A percentile compares a stretch with the other conserved stretches of the same genome.
Conservation (phyloP, 1,140 invertebrate genomes). For the Tribolium castaneum region DNA sequence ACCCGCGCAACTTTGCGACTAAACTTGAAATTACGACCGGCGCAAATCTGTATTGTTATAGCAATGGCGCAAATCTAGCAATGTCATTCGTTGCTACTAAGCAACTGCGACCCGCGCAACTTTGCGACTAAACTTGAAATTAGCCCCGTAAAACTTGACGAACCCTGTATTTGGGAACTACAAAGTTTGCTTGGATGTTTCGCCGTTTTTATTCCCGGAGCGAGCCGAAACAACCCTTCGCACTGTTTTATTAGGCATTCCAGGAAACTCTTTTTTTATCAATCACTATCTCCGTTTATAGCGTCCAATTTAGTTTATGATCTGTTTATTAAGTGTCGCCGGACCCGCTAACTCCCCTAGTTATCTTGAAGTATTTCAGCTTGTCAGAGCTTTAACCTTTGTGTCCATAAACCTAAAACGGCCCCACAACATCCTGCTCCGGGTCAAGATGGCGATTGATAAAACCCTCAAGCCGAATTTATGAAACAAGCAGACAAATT, state of each 20-base stretch:
- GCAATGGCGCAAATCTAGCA: too few relatives aligned
- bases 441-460: not conserved
- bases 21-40: too few relatives aligned
- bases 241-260: slow-evolving; percentile 7
- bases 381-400: not conserved
- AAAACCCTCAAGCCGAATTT: not conserved
- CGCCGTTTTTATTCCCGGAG: not conserved
- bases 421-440: not conserved
- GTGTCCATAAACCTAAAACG: not conserved
- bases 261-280: slow-evolving; percentile 5
- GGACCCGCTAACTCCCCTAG: not conserved
- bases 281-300: slow-evolving; percentile 21
- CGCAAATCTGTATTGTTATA: too few relatives aligned
- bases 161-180: too few relatives aligned
- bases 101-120: too few relatives aligned
- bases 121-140: too few relatives aligned
- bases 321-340: slow-evolving; percentile 6
- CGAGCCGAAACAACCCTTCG: not conserved
- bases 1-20: too few relatives aligned
- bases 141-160: too few relatives aligned
- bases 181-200: not conserved
- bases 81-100: too few relatives aligned
- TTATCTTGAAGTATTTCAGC: not conserved
- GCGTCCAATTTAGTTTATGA: slow-evolving; percentile 20
- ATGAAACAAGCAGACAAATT: not conserved